Evolutionary conservation across 1,140 invertebrate genomes (phyloP), one percentile per base, ranked within the genome.

Genomic region (Achatina immaculata): DNA sequence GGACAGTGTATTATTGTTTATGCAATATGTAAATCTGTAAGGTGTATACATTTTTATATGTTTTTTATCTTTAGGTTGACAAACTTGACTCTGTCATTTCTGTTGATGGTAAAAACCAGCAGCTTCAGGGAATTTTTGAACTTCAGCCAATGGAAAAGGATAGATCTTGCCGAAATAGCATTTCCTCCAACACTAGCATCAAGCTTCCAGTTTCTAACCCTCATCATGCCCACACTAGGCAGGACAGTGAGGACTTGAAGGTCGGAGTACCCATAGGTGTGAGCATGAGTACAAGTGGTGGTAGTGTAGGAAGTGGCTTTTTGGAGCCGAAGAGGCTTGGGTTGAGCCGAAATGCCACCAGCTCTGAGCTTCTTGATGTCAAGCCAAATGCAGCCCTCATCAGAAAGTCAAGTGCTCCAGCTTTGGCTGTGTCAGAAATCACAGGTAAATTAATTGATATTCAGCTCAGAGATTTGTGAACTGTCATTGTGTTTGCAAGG

Each of bases 141-240:
- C 77, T 74, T 11, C 74, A 66, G 19, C 78, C 81, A n/a, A 74
- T 82, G 51, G 78, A 80, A 34, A 80, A 78, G 28, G 65, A 80
- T 24, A 73, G 42, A 31, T 58, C 75, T 24, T 69, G 74, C 34
- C 68, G 66, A 9, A 69, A 40, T 45, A 72, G 76, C 43, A 40
- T 78, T 4, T 42, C 31, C 21, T 80, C 78, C 2, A 80, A 55
- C 36, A 24, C 42, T 34, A 80, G 78, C 45, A 43, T 72, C 34
- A 80, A 72, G n/a, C 19, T 68, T 1, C 72, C 72, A 14, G 14
- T 34, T 81, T 21, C 81, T 75, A 82, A 82, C 0, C 36, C 66
- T 42, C 86, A 86, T 80, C 82, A 82, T 0, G 40, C 71, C 38
- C 88, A 88, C 81, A 84, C 85, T 55, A 71, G 86, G 28, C 87